Evolutionary conservation across 2,797 vertebrate species (phyloP), one percentile per base, ranked within the genome.

Genomic region (Molossus alvarezi): DNA sequence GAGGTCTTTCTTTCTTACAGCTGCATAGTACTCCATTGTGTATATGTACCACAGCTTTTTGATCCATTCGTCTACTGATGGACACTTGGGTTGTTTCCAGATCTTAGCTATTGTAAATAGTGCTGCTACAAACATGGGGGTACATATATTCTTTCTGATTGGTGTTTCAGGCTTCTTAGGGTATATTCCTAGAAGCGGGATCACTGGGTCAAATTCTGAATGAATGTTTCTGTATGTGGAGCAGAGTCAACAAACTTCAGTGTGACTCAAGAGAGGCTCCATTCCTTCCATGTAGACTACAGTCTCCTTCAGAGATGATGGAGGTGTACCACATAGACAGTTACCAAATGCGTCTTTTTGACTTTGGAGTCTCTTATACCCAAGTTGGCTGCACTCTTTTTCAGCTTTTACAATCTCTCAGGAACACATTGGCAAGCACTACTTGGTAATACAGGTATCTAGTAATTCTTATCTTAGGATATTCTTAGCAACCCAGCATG

Each of bases 391-490:
- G 8, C 17, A 41, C 1, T 73, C 14, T 48, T 5, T 41, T 14
- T 1, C 2, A 55, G 23, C 15, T 20, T 90, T 65, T 23, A 85
- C 37, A 71, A 37, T 67, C 33, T 69, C 20, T 67, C 51, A 69
- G 62, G 21, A 88, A 69, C 9, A 53, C 9, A 69, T 45, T 88
- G 25, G 20, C 5, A 65, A 20, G 82, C 83, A 45, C 15, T 21
- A 69, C 3, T 6, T 90, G n/a, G 25, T n/a, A 64, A 88, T 21
- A 64, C 1, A 62, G 29, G 13, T 5, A 65, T 88, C 37, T 93
- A 29, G 12, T 80, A 94, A 90, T 96, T 86, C 57, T 85, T 71
- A 45, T 41, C 51, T 18, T 51, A 75, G 3, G 12, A 71, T 71
- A 29, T 41, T 88, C 71, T 73, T 72, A 90, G 88, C 10, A 90